Percentiles rank a stretch among this genome's conserved stretches.
Conservation (phyloP, 2,888 invertebrate species). For the Clunio marinus region DNA sequence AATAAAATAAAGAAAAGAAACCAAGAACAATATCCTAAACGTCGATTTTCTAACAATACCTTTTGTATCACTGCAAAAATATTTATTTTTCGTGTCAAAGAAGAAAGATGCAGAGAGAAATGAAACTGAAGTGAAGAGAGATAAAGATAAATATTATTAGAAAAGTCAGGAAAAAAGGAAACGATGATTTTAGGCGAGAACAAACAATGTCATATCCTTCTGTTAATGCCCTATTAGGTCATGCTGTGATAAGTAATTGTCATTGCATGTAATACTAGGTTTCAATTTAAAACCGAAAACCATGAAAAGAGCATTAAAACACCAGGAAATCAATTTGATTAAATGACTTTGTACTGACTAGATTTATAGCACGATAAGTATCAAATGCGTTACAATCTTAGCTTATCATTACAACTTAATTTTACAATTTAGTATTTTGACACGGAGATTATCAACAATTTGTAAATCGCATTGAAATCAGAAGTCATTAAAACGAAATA, state of each 20-base stretch:
- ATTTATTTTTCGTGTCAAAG: conserved; percentile 36
- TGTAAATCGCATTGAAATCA: too few species aligned
- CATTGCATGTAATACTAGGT: conserved; percentile 35
- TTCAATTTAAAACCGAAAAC: conserved; percentile 4
- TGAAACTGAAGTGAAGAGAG: not conserved
- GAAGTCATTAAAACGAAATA: too few species aligned
- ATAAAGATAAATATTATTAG: conserved; percentile 1
- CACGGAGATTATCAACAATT: conserved; percentile 18
- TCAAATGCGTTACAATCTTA: too few species aligned
- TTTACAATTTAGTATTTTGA: too few species aligned
- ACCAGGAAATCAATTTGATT: conserved; percentile 38
- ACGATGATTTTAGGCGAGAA: not conserved
- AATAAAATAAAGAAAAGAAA: conserved; percentile 21
- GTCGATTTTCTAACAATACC: conserved; percentile 20
- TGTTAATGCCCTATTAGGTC: conserved; percentile 25
- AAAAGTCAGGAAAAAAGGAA: conserved; percentile 29
- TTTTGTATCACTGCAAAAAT: conserved; percentile 39
- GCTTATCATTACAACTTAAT: too few species aligned
- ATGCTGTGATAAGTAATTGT: conserved; percentile 37
- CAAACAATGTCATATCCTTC: conserved; percentile 13
- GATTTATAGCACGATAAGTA: too few species aligned
- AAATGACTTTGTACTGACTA: too few species aligned
- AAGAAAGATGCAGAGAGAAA: conserved; percentile 8
- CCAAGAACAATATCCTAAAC: not conserved
- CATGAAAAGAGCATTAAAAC: conserved; percentile 13